Conservation (phyloP, 2,797 vertebrate species). For the Betta splendens region DNA sequence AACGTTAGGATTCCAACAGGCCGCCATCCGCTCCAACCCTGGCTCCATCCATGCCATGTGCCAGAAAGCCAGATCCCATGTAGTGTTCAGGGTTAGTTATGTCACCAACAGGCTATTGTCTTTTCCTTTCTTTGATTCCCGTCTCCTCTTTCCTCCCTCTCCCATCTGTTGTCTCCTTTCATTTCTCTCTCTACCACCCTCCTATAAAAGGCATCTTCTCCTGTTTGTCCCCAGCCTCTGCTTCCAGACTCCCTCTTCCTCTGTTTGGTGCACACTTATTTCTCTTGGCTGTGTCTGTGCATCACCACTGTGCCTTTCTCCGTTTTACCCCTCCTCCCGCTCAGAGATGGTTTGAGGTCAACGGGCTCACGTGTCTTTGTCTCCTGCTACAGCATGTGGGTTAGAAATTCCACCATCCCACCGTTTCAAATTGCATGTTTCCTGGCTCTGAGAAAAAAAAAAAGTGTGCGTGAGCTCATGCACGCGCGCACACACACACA, state of each 20-base stretch:
- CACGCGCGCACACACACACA: conserved; percentile 2
- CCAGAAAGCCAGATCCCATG: conserved; percentile 1
- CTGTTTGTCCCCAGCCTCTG: conserved; percentile 48
- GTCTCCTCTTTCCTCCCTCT: conserved; percentile 5
- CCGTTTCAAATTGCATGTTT: conserved; percentile 79
- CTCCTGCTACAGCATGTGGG: conserved; percentile 75
- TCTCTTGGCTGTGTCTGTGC: conserved; percentile 43
- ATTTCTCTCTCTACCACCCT: conserved; percentile 15
- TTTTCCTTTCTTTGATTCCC: not conserved
- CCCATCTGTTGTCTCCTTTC: conserved; percentile 1
- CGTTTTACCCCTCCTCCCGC: conserved; percentile 14
- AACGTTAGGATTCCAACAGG: too few relatives aligned
- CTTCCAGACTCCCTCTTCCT: conserved; percentile 12
- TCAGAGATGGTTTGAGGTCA: conserved; percentile 75
- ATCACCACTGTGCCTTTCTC: conserved; percentile 26
- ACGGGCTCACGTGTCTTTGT: conserved; percentile 69
- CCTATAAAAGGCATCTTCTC: conserved; percentile 24
- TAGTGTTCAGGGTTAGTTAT: conserved; percentile 10
- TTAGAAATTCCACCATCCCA: conserved; percentile 76
- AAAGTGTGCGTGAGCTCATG: not conserved
- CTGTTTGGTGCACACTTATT: conserved; percentile 26
- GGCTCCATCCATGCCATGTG: not conserved
- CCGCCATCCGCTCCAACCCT: not conserved
- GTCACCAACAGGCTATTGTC: conserved; percentile 19
- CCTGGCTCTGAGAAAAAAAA: conserved; percentile 56